phyloP scores from a whole-genome alignment of 2,797 vertebrate genomes.

The Rachycentron canadum region DNA sequence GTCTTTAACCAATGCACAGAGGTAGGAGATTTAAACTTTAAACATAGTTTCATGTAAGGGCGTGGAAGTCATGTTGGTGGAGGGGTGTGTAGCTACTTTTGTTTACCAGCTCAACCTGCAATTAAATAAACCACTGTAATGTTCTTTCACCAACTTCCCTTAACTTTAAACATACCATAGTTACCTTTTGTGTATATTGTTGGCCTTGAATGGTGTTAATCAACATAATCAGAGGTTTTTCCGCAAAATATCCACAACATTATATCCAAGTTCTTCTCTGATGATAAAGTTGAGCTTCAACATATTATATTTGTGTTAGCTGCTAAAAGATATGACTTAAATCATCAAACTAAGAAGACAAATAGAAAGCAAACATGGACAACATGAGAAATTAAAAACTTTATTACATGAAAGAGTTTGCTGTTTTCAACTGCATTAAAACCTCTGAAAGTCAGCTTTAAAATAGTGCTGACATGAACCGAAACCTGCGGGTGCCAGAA shows the following conservation, averaged over 20 bases:
- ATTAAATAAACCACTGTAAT: not conserved
- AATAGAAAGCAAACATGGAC: not conserved
- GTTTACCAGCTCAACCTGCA: not conserved
- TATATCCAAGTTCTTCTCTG: not conserved
- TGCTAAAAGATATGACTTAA: not conserved
- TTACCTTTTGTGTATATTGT: not conserved
- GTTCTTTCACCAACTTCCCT: not conserved
- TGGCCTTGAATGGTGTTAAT: not conserved
- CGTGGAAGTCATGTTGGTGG: not conserved
- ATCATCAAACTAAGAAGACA: not conserved
- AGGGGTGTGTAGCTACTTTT: not conserved
- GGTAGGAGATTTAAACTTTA: not conserved
- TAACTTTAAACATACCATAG: not conserved
- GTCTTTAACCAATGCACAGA: not conserved
- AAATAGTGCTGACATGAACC: constrained; percentile 6
- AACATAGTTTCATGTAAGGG: not conserved
- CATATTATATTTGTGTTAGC: not conserved
- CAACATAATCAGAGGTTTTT: not conserved
- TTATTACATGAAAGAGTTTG: not conserved
- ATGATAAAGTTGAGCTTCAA: not conserved
- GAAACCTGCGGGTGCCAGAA: constrained; percentile 9
- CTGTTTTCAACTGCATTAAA: constrained; percentile 1
- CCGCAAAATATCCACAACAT: not conserved
- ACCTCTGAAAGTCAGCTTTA: not conserved
- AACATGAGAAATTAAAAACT: not conserved